These are phyloP conservation scores for Hemibagrus guttatus DNA, from an alignment of 2,797 vertebrate species.

Conservation along the genomic window DNA sequence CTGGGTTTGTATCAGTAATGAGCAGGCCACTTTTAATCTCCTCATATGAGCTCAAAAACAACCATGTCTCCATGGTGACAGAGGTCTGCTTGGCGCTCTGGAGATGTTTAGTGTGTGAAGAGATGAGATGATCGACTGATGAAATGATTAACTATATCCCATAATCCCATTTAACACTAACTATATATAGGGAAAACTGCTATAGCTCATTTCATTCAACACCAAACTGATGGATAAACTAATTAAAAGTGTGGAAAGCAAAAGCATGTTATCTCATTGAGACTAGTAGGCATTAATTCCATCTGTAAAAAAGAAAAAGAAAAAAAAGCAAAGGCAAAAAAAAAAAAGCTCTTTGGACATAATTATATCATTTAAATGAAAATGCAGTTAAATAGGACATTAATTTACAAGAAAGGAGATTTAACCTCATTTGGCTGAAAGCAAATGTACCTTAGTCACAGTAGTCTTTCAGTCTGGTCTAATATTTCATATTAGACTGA, in stretches of 20 bases:
- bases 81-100: slow-evolving; percentile 50
- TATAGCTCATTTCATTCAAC: slow-evolving; percentile 19
- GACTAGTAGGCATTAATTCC: slow-evolving; percentile 10
- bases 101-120: slow-evolving; percentile 44
- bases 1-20: slow-evolving; percentile 44
- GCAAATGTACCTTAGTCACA: slow-evolving; percentile 5
- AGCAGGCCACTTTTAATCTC: slow-evolving; percentile 53
- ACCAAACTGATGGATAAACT: background rate
- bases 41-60: slow-evolving; percentile 44
- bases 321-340: background rate
- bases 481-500: slow-evolving; percentile 29
- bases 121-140: slow-evolving; percentile 46
- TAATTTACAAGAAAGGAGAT: slow-evolving; percentile 20
- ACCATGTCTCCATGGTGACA: slow-evolving; percentile 61
- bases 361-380: slow-evolving; percentile 18
- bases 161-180: slow-evolving; percentile 44
- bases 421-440: slow-evolving; percentile 36
- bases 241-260: slow-evolving; percentile 24
- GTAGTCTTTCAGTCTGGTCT: slow-evolving; percentile 10
- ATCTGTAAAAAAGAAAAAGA: background rate
- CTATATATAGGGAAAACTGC: background rate
- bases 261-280: background rate
- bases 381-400: slow-evolving; percentile 25
- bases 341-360: background rate
- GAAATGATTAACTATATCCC: slow-evolving; percentile 40